Evolutionary conservation across 2,888 invertebrate genomes (phyloP), one percentile per base, ranked within the genome.

Genomic region (Cristatella mucedo): DNA sequence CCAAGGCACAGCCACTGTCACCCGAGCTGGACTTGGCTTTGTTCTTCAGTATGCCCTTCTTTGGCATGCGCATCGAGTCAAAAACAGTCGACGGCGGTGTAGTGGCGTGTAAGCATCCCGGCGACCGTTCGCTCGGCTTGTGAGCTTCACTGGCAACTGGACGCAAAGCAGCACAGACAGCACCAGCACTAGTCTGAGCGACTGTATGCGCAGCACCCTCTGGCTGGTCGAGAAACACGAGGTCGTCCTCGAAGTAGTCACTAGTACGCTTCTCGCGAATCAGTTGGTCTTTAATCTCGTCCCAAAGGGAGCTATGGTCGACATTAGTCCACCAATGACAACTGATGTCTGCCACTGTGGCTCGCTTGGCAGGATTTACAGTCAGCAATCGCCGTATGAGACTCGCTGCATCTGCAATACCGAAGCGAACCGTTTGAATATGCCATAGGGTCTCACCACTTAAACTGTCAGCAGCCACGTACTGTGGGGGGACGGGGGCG

Each of bases 281-380:
- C 40, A 4, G 41, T 33, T 7, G 41, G 41, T n/a, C 33, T 22
- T 36, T 41, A 18, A 42, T 46, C 16, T 49, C 49, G 32, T 50
- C 51, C 2, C 58, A 58, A 36, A 52, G 53, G 30, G 46, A 43
- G 13, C 47, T 48, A 45, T 53, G 54, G 22, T 57, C 57, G 16
- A 58, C 47, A 46, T 95, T 93, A 45, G 95, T 82, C 95, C 95
- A 97, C 83, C 85, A 82, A 70, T 97, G 85, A 32, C 78, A 77
- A 61, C 93, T 89, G 47, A 97, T 89, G 63, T 84, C 85, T 46
- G 83, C 81, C 49, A 97, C 85, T 54, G 82, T 82, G 6, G 91
- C 87, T 49, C 95, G 74, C 57, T 81, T 77, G 34, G 77, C 72
- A 0, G 93, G 85, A 57, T 83, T 82, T 30, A 93, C 89, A 1